Percentiles rank a stretch among this genome's conserved stretches.
Conservation (phyloP, 2,888 invertebrate species). For the Trissoscelio sp. region DNA sequence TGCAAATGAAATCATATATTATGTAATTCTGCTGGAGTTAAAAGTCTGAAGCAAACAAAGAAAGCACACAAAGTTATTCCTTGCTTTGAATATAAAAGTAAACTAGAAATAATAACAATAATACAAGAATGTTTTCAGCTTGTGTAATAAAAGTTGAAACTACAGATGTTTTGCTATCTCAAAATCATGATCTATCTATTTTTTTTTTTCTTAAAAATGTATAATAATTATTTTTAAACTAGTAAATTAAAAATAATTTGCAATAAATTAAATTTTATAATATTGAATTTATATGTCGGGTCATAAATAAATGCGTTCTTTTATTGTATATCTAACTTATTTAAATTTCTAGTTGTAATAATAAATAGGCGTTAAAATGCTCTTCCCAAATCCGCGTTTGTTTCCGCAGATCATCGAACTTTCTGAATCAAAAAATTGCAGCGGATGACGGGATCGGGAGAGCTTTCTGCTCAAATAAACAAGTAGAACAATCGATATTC, state of each 20-base stretch:
- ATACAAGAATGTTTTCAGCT: no score
- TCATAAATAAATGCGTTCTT: not conserved
- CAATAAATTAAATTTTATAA: no score
- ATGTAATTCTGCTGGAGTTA: not conserved
- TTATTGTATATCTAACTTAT: no score
- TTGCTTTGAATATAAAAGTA: not conserved
- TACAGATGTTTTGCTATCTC: no score
- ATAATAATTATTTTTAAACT: no score
- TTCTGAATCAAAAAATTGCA: constrained; percentile 51
- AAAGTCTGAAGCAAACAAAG: not conserved
- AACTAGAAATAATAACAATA: not conserved
- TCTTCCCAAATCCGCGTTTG: constrained; percentile 3
- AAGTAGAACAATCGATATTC: constrained; percentile 75
- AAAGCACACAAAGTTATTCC: not conserved
- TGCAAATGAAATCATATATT: not conserved
- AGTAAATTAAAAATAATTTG: no score
- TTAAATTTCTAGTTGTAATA: constrained; percentile 1
- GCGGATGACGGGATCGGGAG: constrained; percentile 25
- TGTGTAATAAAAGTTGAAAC: no score
- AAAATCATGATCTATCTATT: no score
- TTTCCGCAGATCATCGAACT: constrained; percentile 44
- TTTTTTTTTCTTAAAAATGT: no score
- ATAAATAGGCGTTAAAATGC: not conserved
- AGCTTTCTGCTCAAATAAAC: constrained; percentile 74
- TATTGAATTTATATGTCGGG: not conserved